Conservation (phyloP, 2,888 invertebrate species). For the Drosophila siamana region DNA sequence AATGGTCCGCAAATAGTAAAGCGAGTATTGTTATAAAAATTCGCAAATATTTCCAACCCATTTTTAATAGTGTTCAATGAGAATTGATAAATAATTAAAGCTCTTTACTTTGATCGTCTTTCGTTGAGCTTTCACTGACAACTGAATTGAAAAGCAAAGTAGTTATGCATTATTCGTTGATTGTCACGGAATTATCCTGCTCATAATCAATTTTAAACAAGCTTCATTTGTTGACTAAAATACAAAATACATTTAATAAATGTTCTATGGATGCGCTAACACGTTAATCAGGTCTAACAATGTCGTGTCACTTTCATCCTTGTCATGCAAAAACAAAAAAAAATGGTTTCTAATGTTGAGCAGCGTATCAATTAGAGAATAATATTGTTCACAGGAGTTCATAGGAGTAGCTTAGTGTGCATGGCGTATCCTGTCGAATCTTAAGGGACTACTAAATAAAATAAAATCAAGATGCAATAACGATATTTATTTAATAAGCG, state of each 20-base stretch:
- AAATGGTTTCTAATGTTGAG: no score
- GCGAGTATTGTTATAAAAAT: background rate
- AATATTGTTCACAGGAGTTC: no score
- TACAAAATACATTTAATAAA: background rate
- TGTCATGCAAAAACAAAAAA: constrained; percentile 3
- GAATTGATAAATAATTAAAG: background rate
- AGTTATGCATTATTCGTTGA: background rate
- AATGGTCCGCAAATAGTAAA: background rate
- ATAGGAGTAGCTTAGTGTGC: no score
- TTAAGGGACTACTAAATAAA: no score
- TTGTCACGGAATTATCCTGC: constrained; percentile 13
- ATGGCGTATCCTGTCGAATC: no score
- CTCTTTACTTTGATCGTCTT: background rate
- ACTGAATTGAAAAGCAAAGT: background rate
- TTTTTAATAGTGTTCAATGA: background rate
- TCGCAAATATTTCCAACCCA: background rate
- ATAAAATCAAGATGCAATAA: no score
- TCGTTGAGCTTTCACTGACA: background rate
- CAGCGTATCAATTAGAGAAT: no score
- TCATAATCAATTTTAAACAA: background rate
- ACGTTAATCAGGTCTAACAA: background rate
- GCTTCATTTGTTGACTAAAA: background rate
- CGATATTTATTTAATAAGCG: no score
- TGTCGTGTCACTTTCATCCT: background rate
- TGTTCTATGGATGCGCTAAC: background rate